Percentiles rank a stretch among this genome's conserved stretches.
phyloP scores from a whole-genome alignment of 2,888 invertebrate genomes.

The Drosophila anomalipes region DNA sequence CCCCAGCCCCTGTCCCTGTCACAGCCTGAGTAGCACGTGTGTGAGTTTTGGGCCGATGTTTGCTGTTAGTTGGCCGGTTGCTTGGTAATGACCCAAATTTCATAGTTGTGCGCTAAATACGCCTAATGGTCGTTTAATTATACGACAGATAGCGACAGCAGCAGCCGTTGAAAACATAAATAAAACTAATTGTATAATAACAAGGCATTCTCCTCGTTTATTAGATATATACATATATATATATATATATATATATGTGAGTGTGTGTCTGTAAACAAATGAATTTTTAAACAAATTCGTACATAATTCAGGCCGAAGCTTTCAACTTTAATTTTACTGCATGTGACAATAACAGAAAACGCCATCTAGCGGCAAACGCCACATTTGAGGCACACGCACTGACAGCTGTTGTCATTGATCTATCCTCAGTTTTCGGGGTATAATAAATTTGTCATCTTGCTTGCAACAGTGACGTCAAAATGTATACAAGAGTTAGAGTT shows the following conservation, averaged over 20 bases:
- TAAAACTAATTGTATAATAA: conserved; percentile 79
- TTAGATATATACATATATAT: conserved; percentile 8
- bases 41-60: conserved; percentile 59
- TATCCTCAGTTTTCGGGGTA: neutral
- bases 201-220: conserved; percentile 55
- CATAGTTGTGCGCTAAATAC: conserved; percentile 69
- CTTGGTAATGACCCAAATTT: conserved; percentile 82
- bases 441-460: neutral
- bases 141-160: conserved; percentile 64
- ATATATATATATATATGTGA: neutral
- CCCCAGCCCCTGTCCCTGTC: conserved; percentile 17
- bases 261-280: conserved; percentile 36
- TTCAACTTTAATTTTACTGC: conserved; percentile 8
- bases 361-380: conserved; percentile 35
- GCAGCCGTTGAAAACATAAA: conserved; percentile 59
- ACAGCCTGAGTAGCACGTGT: conserved; percentile 68
- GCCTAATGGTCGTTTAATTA: conserved; percentile 80
- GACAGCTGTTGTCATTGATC: conserved; percentile 26
- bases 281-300: conserved; percentile 36
- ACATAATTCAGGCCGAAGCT: conserved; percentile 31
- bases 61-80: conserved; percentile 54
- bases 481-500: neutral
- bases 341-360: conserved; percentile 1
- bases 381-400: conserved; percentile 1
- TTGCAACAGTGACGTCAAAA: neutral